phyloP scores from a whole-genome alignment of 2,888 invertebrate species.

The Andrena chrysosceles region DNA sequence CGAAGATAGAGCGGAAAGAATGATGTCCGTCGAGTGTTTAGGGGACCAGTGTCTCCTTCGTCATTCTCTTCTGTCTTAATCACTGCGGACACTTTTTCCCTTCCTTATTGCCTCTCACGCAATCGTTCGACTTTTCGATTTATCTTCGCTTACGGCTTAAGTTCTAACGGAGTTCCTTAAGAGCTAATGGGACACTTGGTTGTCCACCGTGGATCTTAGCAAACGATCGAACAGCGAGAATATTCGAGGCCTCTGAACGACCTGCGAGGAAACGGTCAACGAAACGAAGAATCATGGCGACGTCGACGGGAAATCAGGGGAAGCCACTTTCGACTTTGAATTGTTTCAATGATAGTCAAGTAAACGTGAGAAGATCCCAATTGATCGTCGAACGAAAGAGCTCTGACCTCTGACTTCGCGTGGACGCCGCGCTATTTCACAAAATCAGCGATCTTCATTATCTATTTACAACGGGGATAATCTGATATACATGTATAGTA shows the following conservation, averaged over 20 bases:
- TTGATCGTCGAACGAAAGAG: no score
- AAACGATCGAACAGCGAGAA: constrained; percentile 70
- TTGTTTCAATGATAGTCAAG: no score
- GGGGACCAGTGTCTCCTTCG: background rate
- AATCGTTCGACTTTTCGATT: constrained; percentile 10
- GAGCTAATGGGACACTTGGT: constrained; percentile 38
- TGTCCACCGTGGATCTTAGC: constrained; percentile 62
- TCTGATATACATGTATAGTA: constrained; percentile 25
- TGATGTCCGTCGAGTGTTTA: constrained; percentile 20
- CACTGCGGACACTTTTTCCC: background rate
- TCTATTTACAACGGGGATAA: constrained; percentile 61
- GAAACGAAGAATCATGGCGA: constrained; percentile 51
- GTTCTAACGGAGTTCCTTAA: constrained; percentile 55
- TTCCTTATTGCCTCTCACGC: background rate
- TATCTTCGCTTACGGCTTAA: constrained; percentile 49
- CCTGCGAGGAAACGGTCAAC: constrained; percentile 68
- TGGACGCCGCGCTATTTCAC: constrained; percentile 27
- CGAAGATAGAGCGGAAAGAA: constrained; percentile 42
- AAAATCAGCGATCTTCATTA: constrained; percentile 52
- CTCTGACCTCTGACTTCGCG: background rate
- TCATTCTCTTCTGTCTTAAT: background rate
- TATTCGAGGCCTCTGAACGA: constrained; percentile 67
- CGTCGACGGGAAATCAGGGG: constrained; percentile 1
- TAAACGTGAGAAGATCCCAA: no score
- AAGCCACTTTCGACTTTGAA: background rate